Evolutionary conservation across 1,140 invertebrate genomes (phyloP), one percentile per base, ranked within the genome.

Genomic region (Dysdera silvatica): DNA sequence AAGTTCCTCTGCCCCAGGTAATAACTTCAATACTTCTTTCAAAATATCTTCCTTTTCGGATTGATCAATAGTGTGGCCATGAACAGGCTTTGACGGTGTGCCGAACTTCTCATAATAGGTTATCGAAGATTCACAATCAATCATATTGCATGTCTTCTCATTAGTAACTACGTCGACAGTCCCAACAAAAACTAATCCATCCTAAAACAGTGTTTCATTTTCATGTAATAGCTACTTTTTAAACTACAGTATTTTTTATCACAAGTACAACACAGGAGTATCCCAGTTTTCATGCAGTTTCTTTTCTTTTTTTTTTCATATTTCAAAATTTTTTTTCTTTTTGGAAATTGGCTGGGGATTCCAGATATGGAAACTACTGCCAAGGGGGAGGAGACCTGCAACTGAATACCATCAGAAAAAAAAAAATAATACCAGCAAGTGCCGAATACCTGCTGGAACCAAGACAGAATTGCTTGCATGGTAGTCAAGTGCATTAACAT

Each of bases 111-210:
- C 20, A 43, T 51, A 64, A 24, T 28, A 64, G 16, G 47, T 26
- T 31, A 41, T 16, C 10, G 32, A 23, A 14, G 43, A 23, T 8
- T 51, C 2, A 35, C 61, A 64, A 32, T 40, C 18, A 14, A 61
- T 47, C 2, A 41, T 47, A 48, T 40, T 32, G 41, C 61, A 63
- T n/a, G 57, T 37, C 45, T 63, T 31, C 32, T 33, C 20, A 28
- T 61, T 47, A 52, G 18, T 29, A 53, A 57, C 63, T 55, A 80
- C 81, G 61, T 79, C 70, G 12, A 84, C 67, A 29, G 74, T 70
- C 16, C 77, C 83, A 55, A 85, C 80, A 65, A 79, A 77, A 0
- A 83, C 77, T 26, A 85, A 70, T 40, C 80, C 80, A 69, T 81
- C 77, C 81, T 81, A 62, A 61, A 73, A 29, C 24, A 65, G 43